Evolutionary conservation across 2,113 vertebrate genomes (phyloP).

Genomic region (Ceratotherium simum): DNA sequence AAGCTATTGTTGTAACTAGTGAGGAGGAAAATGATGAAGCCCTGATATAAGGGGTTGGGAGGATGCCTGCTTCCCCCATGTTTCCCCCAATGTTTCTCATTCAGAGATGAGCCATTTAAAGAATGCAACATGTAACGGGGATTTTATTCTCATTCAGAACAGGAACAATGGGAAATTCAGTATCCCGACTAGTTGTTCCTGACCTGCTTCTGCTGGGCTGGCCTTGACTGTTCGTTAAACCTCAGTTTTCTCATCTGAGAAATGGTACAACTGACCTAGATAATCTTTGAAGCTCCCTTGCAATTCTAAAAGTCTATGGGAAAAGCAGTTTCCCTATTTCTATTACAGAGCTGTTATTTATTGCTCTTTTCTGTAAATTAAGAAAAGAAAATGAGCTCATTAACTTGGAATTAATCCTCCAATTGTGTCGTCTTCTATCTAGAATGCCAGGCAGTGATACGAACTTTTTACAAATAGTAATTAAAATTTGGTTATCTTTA

Average conservation of each 20-base stretch:
- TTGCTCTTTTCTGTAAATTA: conserved; percentile 27
- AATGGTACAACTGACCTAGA: neutral
- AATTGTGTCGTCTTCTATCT: conserved; percentile 63
- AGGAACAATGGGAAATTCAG: neutral
- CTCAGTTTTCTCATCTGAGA: conserved; percentile 22
- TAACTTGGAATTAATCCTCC: conserved; percentile 71
- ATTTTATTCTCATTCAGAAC: neutral
- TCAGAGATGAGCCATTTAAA: neutral
- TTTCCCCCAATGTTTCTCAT: neutral
- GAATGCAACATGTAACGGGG: neutral
- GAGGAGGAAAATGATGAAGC: neutral
- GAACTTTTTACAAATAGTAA: conserved; percentile 65
- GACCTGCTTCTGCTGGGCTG: neutral
- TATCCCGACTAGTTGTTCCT: neutral
- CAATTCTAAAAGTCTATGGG: conserved; percentile 6
- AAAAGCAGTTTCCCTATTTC: neutral
- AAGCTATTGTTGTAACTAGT: neutral
- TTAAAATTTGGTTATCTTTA: conserved; percentile 72
- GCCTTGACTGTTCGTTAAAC: neutral
- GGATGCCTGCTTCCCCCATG: neutral
- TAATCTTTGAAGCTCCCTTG: neutral
- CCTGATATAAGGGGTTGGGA: neutral
- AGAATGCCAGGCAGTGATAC: conserved; percentile 61
- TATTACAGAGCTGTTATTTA: conserved; percentile 59
- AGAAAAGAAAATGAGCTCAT: conserved; percentile 71